Evolutionary conservation across 2,888 invertebrate species (phyloP).

Genomic region (Scelioninae gen. 2): DNA sequence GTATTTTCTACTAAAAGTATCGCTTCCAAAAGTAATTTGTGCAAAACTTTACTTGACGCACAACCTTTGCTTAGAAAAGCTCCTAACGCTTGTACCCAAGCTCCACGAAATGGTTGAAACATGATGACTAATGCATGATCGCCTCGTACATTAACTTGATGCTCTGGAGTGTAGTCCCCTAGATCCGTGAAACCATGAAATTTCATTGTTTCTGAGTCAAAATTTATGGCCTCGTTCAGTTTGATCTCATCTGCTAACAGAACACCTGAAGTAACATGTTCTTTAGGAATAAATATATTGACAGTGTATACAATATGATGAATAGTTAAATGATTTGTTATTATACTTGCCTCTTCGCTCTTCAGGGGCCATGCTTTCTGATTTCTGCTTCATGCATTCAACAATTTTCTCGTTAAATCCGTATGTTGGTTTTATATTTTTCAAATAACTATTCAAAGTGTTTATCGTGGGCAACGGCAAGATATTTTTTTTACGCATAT

Average conservation of each 20-base stretch:
- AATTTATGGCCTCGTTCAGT: slow-evolving; percentile 56
- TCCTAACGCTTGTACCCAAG: slow-evolving; percentile 18
- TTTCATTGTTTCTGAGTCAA: slow-evolving; percentile 54
- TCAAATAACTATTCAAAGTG: slow-evolving; percentile 17
- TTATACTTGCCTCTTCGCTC: slow-evolving; percentile 6
- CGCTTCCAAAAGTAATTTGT: slow-evolving; percentile 62
- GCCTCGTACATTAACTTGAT: slow-evolving; percentile 55
- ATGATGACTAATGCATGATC: slow-evolving; percentile 66
- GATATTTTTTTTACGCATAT: slow-evolving; percentile 9
- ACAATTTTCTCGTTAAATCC: slow-evolving; percentile 25
- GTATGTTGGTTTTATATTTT: slow-evolving; percentile 14
- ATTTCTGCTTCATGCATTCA: slow-evolving; percentile 18
- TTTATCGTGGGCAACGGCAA: slow-evolving; percentile 14
- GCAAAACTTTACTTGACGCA: slow-evolving; percentile 60
- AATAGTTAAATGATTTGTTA: no score
- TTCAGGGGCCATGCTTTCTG: slow-evolving; percentile 1
- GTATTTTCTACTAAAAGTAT: slow-evolving; percentile 62
- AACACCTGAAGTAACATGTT: slow-evolving; percentile 2
- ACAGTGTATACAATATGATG: no score
- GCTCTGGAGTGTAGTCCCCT: slow-evolving; percentile 61
- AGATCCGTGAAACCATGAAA: slow-evolving; percentile 61
- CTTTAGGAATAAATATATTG: no score
- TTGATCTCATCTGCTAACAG: slow-evolving; percentile 63
- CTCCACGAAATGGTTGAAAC: slow-evolving; percentile 61
- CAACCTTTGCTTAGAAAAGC: slow-evolving; percentile 63